Evolutionary conservation across 1,140 invertebrate species (phyloP).

Genomic region (Potamilus streckersoni): DNA sequence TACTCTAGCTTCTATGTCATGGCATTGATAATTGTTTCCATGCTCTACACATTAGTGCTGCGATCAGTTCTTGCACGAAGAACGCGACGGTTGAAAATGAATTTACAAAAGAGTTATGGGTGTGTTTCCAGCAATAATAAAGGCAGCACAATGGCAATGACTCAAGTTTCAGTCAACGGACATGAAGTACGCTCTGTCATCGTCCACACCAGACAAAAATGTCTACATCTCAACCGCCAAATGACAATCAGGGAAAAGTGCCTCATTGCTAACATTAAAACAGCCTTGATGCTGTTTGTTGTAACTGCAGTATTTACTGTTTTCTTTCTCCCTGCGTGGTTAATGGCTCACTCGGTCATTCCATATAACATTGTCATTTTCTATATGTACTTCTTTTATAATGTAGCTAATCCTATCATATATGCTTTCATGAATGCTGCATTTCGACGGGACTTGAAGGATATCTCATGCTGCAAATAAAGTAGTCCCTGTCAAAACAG

Average conservation of each 20-base stretch:
- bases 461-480: not conserved
- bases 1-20: constrained; percentile 55
- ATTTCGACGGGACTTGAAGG: constrained; percentile 49
- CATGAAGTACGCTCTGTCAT: constrained; percentile 19
- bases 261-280: constrained; percentile 55
- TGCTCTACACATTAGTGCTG: constrained; percentile 55
- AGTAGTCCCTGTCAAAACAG: too few species aligned
- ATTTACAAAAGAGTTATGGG: constrained; percentile 29
- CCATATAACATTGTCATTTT: constrained; percentile 44
- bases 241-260: constrained; percentile 32
- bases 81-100: constrained; percentile 32
- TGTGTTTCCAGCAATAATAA: constrained; percentile 29
- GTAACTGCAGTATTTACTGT: constrained; percentile 61
- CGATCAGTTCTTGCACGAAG: constrained; percentile 44
- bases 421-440: constrained; percentile 65
- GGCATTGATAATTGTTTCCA: constrained; percentile 43
- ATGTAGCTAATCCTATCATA: constrained; percentile 63
- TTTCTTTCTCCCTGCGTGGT: constrained; percentile 55
- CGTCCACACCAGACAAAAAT: constrained; percentile 15
- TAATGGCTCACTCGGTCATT: constrained; percentile 37
- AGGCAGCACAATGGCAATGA: constrained; percentile 20
- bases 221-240: constrained; percentile 21
- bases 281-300: constrained; percentile 61
- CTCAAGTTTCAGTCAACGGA: constrained; percentile 33
- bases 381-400: constrained; percentile 63